Conservation (phyloP, 2,797 vertebrate genomes). For the Tapera naevia region DNA sequence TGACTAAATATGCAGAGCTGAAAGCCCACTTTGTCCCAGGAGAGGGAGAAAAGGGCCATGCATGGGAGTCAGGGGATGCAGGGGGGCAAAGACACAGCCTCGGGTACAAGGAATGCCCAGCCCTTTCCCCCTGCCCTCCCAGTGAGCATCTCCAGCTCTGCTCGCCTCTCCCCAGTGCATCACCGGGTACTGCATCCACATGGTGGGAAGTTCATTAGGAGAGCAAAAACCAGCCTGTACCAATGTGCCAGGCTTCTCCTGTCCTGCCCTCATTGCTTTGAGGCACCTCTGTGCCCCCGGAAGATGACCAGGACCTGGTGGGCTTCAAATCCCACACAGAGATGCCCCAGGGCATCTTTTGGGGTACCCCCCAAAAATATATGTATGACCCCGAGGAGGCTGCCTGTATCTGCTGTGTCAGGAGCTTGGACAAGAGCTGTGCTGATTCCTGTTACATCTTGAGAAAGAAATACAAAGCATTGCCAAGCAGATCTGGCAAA, state of each 20-base stretch:
- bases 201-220: fast-evolving
- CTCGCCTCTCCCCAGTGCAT: fast-evolving
- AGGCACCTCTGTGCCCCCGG: not conserved
- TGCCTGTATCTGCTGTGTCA: not conserved
- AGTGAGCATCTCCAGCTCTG: not conserved
- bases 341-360: not conserved
- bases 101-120: not conserved
- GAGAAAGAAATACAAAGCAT: not conserved
- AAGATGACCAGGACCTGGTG: not conserved
- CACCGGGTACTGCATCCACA: fast-evolving
- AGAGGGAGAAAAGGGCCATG: fast-evolving
- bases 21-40: fast-evolving
- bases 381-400: not conserved
- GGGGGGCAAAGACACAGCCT: not conserved
- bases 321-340: not conserved
- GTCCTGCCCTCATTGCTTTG: not conserved
- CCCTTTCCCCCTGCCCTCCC: not conserved
- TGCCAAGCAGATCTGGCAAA: not conserved
- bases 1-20: fast-evolving
- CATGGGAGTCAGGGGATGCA: not conserved
- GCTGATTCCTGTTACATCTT: not conserved
- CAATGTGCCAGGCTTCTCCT: not conserved
- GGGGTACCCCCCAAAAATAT: fast-evolving
- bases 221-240: fast-evolving
- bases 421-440: not conserved